phyloP scores from a whole-genome alignment of 2,888 invertebrate genomes.

The Aplocera efformata region DNA sequence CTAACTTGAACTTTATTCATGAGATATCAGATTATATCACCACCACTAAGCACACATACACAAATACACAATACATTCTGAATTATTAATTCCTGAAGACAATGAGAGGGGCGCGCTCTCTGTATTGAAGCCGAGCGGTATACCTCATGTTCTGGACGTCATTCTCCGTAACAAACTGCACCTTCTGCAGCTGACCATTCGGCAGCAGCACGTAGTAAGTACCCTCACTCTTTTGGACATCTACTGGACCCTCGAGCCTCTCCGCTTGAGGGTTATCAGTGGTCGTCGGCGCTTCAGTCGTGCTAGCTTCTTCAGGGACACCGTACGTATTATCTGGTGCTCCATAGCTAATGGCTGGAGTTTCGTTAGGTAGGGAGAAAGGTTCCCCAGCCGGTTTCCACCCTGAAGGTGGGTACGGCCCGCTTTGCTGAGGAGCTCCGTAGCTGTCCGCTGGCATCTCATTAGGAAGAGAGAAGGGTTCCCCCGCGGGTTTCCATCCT shows the following conservation, averaged over 20 bases:
- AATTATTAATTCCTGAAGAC: slow-evolving; percentile 38
- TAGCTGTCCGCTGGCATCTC: slow-evolving; percentile 45
- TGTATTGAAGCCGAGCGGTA: slow-evolving; percentile 79
- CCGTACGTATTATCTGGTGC: slow-evolving; percentile 53
- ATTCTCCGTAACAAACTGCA: slow-evolving; percentile 77
- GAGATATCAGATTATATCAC: slow-evolving; percentile 5
- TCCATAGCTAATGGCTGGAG: slow-evolving; percentile 53
- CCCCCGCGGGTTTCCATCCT: slow-evolving; percentile 66
- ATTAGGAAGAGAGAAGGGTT: slow-evolving; percentile 53
- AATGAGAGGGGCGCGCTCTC: slow-evolving; percentile 56
- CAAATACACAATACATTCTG: no score
- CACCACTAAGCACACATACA: not conserved
- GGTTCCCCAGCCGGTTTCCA: slow-evolving; percentile 68
- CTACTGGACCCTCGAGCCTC: slow-evolving; percentile 57
- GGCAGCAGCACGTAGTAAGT: slow-evolving; percentile 83
- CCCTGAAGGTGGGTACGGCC: slow-evolving; percentile 64
- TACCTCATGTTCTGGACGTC: slow-evolving; percentile 81
- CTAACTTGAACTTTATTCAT: slow-evolving; percentile 6
- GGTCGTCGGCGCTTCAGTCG: slow-evolving; percentile 49
- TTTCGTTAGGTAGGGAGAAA: slow-evolving; percentile 61
- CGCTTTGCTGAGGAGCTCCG: slow-evolving; percentile 44
- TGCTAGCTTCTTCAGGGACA: slow-evolving; percentile 56
- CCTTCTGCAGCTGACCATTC: slow-evolving; percentile 82
- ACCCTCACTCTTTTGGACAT: slow-evolving; percentile 75
- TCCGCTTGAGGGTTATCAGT: slow-evolving; percentile 64